Base-by-base conservation (phyloP, 2,888 invertebrate species). In the Biston stratarius region DNA sequence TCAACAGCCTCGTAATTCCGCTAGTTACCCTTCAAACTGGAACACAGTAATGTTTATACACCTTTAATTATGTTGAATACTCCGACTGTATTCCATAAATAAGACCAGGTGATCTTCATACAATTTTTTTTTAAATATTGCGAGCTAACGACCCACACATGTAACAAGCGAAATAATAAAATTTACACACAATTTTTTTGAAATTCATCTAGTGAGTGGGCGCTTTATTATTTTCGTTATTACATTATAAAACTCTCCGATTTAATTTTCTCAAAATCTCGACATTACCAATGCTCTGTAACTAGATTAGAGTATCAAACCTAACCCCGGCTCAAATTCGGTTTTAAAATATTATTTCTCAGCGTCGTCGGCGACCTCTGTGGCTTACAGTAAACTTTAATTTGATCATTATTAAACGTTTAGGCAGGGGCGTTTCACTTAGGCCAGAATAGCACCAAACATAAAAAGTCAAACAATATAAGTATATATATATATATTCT, bases 331-430 rank as follows among this genome's bases (percentile, higher is more conserved):
- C 58, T 62, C 49, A 58, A 67, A 61, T 67, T 61, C 7, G 11
- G 49, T 14, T 53, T 8, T 62, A 58, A 62, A 67, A 62, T 67
- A 67, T 44, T 67, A 62, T 62, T 58, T 59, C 48, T 53, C 34
- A 11, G 51, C 12, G 34, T 38, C 53, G 34, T 38, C 53, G 34
- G 47, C 36, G 55, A 63, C 63, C 67, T 53, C 60, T 24, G 15
- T 33, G 38, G 14, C 48, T 36, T 34, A 53, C 48, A 60, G 44
- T 51, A 38, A 59, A 62, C 53, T 59, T 62, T 62, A 62, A 62
- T 53, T 53, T 61, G 47, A 67, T 61, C 40, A 61, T 62, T 33
- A 57, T 66, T 66, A 51, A 34, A 33, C 12, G 38, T 38, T 53
- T 34, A 34, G 40, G 51, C 61, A 44, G 44, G 24, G 38, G 56